Evolutionary conservation across 1,140 invertebrate genomes (phyloP), one percentile per base, ranked within the genome.

Genomic region (Tribolium madens): DNA sequence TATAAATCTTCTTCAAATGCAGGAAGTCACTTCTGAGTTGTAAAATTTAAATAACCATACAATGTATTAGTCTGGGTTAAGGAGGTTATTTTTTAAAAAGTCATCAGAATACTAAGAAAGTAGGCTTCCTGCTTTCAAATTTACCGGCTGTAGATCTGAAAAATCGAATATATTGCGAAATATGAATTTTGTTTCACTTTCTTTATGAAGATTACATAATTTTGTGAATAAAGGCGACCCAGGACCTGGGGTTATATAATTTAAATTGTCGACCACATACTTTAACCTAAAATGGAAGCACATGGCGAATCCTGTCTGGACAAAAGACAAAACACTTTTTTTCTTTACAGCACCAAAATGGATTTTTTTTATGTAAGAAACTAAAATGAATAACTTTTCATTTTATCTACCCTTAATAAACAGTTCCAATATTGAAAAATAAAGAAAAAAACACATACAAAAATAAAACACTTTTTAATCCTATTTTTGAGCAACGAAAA

Each of bases 141-240:
- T 64, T n/a, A 33, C 26, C 26, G 57, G 21, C 57, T 33, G 18
- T 12, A 10, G 57, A 36, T 64, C 57, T 64, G 26, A 64, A 64
- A 64, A 64, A 64, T 64, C 21, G 21, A 57, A 57, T 57, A 33
- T 33, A 64, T 64, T 64, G 57, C 57, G 57, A 64, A 64, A 64
- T 64, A 33, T 64, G 57, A 64, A 64, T 64, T 64, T 64, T 64
- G 26, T 64, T 64, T 64, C 21, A 64, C 57, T 64, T 64, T 64
- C 57, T 64, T 57, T 64, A 33, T 33, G 9, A 26, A 33, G 57
- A 33, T 64, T 64, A 33, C 17, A 33, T 64, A 31, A 64, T 64
- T 64, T 64, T 64, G 57, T 33, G 57, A 64, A 64, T 64, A 64
- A 64, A 64, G 33, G 21, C 57, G 26, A 64, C 57, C 57, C 14